Conservation (phyloP, 2,888 invertebrate genomes). For the Alloplasta piceator region DNA sequence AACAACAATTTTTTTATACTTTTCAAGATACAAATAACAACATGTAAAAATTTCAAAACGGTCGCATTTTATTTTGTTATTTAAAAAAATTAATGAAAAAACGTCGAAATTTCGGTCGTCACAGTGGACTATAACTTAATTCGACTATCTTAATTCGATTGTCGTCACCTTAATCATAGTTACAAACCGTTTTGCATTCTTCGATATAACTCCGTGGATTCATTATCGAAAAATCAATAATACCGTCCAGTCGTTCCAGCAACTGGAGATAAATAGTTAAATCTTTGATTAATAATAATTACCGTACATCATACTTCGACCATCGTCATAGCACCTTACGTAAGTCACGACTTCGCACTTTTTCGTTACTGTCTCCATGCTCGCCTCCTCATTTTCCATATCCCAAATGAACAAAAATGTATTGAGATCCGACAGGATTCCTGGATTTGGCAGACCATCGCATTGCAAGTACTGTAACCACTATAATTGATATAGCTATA, state of each 20-base stretch:
- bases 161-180: background rate
- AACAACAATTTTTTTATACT: no score
- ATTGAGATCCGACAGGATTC: constrained; percentile 85
- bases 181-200: constrained; percentile 84
- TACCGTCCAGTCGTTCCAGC: constrained; percentile 84
- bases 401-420: constrained; percentile 86
- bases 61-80: no score
- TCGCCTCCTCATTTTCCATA: constrained; percentile 79
- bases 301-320: constrained; percentile 7
- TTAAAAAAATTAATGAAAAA: no score
- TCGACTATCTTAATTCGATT: no score
- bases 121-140: no score
- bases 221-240: constrained; percentile 83
- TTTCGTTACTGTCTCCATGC: constrained; percentile 83
- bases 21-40: no score
- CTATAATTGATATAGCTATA: constrained; percentile 77
- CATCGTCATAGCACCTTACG: constrained; percentile 75
- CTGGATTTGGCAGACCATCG: constrained; percentile 86
- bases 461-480: constrained; percentile 86
- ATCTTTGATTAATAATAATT: background rate
- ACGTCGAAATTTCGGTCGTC: no score
- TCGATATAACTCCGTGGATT: constrained; percentile 80
- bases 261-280: constrained; percentile 81
- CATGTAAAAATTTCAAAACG: no score
- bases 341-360: constrained; percentile 84